Evolutionary conservation across 2,888 invertebrate species (phyloP).

Genomic region (Pseudococcus jackbeardsleyi): DNA sequence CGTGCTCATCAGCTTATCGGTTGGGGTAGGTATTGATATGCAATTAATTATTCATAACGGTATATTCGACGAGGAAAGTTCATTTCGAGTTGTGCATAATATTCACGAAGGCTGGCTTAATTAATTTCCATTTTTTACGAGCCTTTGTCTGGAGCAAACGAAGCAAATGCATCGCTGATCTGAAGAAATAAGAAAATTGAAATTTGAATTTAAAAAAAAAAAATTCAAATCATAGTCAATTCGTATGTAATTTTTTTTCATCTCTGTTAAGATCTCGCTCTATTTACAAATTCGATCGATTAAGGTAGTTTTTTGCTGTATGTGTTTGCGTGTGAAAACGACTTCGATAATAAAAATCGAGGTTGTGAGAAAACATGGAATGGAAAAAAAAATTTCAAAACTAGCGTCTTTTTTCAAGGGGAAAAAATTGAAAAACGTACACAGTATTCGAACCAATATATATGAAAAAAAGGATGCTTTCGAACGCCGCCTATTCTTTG

Average conservation of each 20-base stretch:
- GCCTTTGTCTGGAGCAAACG: neutral
- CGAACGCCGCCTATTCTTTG: slow-evolving; percentile 41
- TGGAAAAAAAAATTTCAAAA: neutral
- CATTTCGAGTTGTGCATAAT: neutral
- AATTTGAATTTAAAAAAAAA: neutral
- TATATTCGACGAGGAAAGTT: neutral
- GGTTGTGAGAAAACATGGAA: neutral
- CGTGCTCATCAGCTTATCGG: neutral
- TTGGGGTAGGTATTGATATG: neutral
- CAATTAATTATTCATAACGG: slow-evolving; percentile 15
- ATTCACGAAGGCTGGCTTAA: neutral
- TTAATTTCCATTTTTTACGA: neutral
- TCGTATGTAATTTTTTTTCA: too few relatives aligned
- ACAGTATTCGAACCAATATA: neutral
- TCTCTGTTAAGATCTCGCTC: too few relatives aligned
- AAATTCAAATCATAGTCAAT: neutral
- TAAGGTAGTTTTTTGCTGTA: neutral
- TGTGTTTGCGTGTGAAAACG: neutral
- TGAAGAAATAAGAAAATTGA: neutral
- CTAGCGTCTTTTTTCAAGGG: neutral
- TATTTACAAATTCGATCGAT: neutral
- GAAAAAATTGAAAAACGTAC: neutral
- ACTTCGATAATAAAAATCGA: neutral
- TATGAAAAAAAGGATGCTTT: slow-evolving; percentile 29
- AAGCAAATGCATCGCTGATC: neutral